Base-by-base conservation (phyloP, 2,113 vertebrate species). In the Electrona antarctica region DNA sequence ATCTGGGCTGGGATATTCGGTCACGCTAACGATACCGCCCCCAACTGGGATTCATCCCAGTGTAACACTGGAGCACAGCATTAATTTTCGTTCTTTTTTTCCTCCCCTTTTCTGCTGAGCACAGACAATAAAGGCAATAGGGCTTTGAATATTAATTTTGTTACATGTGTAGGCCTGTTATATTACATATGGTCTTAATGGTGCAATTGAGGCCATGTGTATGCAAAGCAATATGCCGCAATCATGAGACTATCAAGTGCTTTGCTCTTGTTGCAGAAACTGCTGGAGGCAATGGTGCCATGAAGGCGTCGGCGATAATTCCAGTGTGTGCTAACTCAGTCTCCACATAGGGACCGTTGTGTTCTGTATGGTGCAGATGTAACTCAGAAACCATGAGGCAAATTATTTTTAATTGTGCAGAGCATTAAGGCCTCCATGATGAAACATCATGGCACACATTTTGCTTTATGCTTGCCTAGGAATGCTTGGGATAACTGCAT, bases 41-140 rank as follows among this genome's bases (percentile, higher is more conserved):
- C 69, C 83, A 74, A 79, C 62, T 86, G 85, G 89, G 78, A 86
- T 73, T 84, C 74, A 60, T 82, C 81, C 70, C 58, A 12, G 68
- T 52, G 59, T 15, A 59, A 71, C 73, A 68, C 51, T 48, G 60
- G 48, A 65, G 49, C 49, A 56, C 28, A 41, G 51, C 29, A 71
- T 65, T 78, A 6, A 57, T 71, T 83, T 67, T 0, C 1, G 50
- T 7, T 28, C 1, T 28, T 45, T 58, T 60, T 13, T 28, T 55
- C 62, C 33, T 10, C 29, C 28, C 29, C 28, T 50, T 51, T 79
- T 83, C 67, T 83, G 69, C 76, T 81, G 76, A 86, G 58, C 10
- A 74, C 50, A 73, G 59, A 82, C 63, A 76, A 73, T 58, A 15
- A 71, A 75, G 69, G 69, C 50, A 77, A 60, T 41, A 49, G 61